Evolutionary conservation across 2,797 vertebrate species (phyloP).

Genomic region (Botia almorhae): DNA sequence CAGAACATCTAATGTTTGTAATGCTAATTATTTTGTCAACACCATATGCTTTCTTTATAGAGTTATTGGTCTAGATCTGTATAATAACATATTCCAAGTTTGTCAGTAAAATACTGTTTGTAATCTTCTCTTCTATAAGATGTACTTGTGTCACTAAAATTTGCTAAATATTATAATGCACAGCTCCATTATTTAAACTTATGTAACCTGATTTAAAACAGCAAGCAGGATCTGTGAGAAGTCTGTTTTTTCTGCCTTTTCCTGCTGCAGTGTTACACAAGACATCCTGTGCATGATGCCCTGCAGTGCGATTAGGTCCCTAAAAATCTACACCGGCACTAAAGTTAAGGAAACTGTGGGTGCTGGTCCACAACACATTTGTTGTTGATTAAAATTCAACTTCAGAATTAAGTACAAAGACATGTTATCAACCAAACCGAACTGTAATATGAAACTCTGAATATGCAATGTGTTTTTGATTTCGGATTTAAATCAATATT

Average conservation of each 20-base stretch:
- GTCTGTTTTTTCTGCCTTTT: conserved; percentile 36
- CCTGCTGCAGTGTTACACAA: conserved; percentile 35
- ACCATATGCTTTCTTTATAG: too few relatives aligned
- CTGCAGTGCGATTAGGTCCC: conserved; percentile 16
- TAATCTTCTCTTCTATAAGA: not conserved
- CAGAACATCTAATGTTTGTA: not conserved
- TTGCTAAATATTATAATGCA: not conserved
- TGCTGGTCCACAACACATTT: conserved; percentile 12
- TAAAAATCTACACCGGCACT: conserved; percentile 10
- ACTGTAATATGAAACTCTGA: not conserved
- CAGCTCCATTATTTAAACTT: not conserved
- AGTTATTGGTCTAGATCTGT: too few relatives aligned
- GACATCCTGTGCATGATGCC: conserved; percentile 42
- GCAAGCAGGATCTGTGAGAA: conserved; percentile 8
- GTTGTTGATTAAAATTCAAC: conserved; percentile 3
- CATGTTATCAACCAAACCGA: conserved; percentile 9
- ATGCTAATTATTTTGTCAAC: not conserved
- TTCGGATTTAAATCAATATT: too few relatives aligned
- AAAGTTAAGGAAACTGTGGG: conserved; percentile 20
- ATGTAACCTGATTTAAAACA: conserved; percentile 7
- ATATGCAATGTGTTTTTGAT: not conserved
- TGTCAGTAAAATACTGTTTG: too few relatives aligned
- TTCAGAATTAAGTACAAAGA: conserved; percentile 1
- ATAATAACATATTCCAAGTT: not conserved
- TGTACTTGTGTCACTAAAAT: not conserved